Base-by-base conservation (phyloP, 2,888 invertebrate species). In the Drosophila imparisetae region DNA sequence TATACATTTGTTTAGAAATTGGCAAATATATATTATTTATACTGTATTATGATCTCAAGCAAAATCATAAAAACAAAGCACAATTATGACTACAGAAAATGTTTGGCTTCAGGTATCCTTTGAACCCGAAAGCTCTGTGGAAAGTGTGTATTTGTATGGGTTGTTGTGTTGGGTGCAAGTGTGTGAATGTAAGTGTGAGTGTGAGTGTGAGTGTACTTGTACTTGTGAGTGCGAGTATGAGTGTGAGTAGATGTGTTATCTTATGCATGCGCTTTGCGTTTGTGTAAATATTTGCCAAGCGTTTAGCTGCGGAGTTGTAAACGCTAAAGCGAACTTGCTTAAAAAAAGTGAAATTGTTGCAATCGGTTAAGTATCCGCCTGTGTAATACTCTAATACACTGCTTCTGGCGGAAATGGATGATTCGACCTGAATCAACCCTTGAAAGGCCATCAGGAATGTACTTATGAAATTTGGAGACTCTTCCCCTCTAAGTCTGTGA, bases 211-310 rank as follows among this genome's bases (percentile, higher is more conserved):
- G 4, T 11, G 10, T n/a, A 18, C 36, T 18, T 38, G 38, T 38
- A 7, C 2, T 3, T 38, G 34, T 36, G 8, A 24, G 24, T 57
- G 38, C 60, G 66, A 50, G 50, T 63, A 27, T 27, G 45, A 4
- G 42, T 13, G 13, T 24, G 45, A 45, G 45, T 27, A 15, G n/a
- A 24, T 59, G 42, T 82, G 59, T 78, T 81, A 70, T 81, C 64
- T 81, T 83, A 83, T 89, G 81, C 70, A 86, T 76, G 53, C 66
- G 68, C 63, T 67, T 81, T 63, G 73, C 75, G 67, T 76, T 78
- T 83, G 72, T 77, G 78, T 77, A 78, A 87, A 88, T 90, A 88
- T 88, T 88, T 90, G 88, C 69, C 49, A 72, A 88, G 90, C 91
- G 79, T 85, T 90, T 88, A 88, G 72, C 83, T 81, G 70, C 72